Evolutionary conservation across 2,113 vertebrate genomes (phyloP).

Genomic region (Naja naja): DNA sequence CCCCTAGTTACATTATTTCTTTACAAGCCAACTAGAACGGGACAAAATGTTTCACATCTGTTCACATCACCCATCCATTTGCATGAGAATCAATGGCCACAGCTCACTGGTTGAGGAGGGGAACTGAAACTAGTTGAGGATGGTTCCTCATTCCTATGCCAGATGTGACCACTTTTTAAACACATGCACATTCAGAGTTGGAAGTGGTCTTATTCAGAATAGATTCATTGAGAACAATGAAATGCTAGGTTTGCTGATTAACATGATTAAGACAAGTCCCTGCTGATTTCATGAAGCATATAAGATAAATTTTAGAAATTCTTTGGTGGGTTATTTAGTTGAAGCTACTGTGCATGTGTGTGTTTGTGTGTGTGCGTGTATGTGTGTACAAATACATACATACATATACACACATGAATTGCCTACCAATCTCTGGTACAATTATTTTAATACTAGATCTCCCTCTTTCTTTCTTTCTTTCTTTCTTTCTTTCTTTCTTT

Average conservation of each 20-base stretch:
- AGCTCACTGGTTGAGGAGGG: slow-evolving; percentile 71
- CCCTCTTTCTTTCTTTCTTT: neutral
- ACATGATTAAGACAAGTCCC: neutral
- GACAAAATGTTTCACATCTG: slow-evolving; percentile 97
- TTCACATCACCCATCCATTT: slow-evolving; percentile 79
- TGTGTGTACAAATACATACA: neutral
- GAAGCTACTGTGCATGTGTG: neutral
- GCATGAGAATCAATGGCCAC: slow-evolving; percentile 85
- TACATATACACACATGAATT: neutral
- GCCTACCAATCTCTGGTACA: neutral
- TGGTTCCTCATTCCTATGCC: slow-evolving; percentile 69
- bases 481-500: neutral
- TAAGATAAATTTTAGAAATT: neutral
- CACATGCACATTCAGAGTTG: slow-evolving; percentile 57
- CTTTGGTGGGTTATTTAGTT: neutral
- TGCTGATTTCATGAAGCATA: slow-evolving; percentile 30
- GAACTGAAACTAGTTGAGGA: slow-evolving; percentile 58
- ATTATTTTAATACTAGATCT: neutral
- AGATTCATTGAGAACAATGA: neutral
- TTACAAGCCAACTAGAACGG: slow-evolving; percentile 91
- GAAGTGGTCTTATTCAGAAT: neutral
- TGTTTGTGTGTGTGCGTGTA: neutral
- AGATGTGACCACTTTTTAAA: slow-evolving; percentile 79
- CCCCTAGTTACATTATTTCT: slow-evolving; percentile 77
- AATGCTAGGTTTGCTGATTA: neutral